A percentile compares a stretch with the other conserved stretches of the same genome.
These are phyloP conservation scores for Agriotes lineatus DNA, from an alignment of 2,888 invertebrate genomes.

Conservation along the genomic window DNA sequence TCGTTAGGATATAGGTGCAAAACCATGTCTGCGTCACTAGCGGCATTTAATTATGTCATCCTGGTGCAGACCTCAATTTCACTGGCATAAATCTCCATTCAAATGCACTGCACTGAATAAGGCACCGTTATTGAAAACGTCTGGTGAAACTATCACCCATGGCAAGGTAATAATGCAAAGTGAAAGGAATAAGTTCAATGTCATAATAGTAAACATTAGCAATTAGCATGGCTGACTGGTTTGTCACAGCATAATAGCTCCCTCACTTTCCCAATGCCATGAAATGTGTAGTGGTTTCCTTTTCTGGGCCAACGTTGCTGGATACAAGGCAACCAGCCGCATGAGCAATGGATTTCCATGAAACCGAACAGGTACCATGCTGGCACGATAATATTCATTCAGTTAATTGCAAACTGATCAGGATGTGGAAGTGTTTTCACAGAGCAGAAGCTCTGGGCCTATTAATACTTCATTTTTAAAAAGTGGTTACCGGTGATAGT, in stretches of 20 bases:
- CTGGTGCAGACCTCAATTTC: not conserved
- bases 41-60: not conserved
- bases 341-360: slow-evolving; percentile 7
- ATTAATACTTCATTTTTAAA: not conserved
- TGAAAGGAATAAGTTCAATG: slow-evolving; percentile 43
- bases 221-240: not conserved
- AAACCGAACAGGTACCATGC: not conserved
- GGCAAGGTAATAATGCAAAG: slow-evolving; percentile 30
- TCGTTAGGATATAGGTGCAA: not conserved
- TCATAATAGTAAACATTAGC: slow-evolving; percentile 25
- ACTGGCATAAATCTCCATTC: not conserved
- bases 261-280: not conserved
- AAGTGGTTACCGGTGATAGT: too few species aligned
- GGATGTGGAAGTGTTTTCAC: too few species aligned
- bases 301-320: not conserved
- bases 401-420: not conserved
- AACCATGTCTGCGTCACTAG: too few species aligned
- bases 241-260: not conserved
- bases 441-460: too few species aligned
- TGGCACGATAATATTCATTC: slow-evolving; percentile 1
- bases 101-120: not conserved
- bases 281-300: not conserved
- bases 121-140: slow-evolving; percentile 13
- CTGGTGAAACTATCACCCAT: slow-evolving; percentile 29
- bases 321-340: not conserved